Conservation (phyloP, 1,140 invertebrate species). For the Pogonognathellus flavescens region DNA sequence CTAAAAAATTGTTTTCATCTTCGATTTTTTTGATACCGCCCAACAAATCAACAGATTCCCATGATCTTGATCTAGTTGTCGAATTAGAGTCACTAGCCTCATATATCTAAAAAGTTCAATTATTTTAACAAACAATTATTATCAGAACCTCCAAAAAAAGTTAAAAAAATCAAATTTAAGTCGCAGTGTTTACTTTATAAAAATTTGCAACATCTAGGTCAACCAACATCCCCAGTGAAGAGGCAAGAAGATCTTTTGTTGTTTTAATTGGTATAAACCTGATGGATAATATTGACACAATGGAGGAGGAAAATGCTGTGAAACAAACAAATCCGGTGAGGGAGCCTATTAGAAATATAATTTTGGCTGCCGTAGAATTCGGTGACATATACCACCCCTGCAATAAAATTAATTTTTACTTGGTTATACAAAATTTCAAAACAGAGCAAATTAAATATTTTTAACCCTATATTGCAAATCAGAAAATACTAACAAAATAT, state of each 20-base stretch:
- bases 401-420: no score
- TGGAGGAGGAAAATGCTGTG: neutral
- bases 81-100: no score
- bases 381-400: constrained; percentile 16
- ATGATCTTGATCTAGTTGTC: no score
- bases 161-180: no score
- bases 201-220: neutral
- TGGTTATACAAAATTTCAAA: no score
- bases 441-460: no score
- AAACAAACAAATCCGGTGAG: neutral
- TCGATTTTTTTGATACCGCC: neutral
- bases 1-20: neutral
- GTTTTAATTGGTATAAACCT: neutral
- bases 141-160: no score
- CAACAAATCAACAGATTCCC: no score
- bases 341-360: neutral
- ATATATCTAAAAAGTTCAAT: no score
- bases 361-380: neutral
- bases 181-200: constrained; percentile 22
- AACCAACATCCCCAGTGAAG: neutral
- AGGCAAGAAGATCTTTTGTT: neutral
- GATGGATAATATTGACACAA: neutral
- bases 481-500: no score
- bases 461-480: no score
- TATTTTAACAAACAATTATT: no score